phyloP scores from a whole-genome alignment of 2,888 invertebrate genomes.

The Nemurella pictetii region DNA sequence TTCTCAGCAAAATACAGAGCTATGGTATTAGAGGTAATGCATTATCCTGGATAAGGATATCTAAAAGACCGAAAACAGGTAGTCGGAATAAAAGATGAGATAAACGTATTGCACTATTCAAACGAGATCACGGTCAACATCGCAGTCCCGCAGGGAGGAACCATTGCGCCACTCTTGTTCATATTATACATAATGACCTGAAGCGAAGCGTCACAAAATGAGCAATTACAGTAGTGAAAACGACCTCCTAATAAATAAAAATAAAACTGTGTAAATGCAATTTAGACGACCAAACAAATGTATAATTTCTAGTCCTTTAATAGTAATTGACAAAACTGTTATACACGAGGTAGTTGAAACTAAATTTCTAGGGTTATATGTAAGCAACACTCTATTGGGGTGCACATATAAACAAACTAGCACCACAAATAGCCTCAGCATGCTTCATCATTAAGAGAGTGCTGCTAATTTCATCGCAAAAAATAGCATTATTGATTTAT shows the following conservation, averaged over 20 bases:
- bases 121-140: too few relatives aligned
- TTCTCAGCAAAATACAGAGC: neutral
- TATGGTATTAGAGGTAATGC: neutral
- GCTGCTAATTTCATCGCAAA: too few relatives aligned
- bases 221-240: neutral
- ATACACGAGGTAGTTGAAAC: neutral
- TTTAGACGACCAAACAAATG: neutral
- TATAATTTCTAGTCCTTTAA: neutral
- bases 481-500: neutral
- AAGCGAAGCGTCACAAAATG: too few relatives aligned
- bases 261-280: neutral
- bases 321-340: neutral
- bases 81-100: slow-evolving; percentile 35
- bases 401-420: neutral
- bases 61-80: neutral
- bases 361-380: neutral
- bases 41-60: neutral
- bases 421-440: neutral
- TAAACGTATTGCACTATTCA: too few relatives aligned
- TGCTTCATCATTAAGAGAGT: neutral
- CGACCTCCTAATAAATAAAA: neutral
- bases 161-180: neutral
- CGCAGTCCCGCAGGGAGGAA: too few relatives aligned
- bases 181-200: neutral
- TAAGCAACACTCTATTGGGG: neutral